Evolutionary conservation across 2,113 vertebrate species (phyloP), one percentile per base, ranked within the genome.

Genomic region (Bagarius yarrelli): DNA sequence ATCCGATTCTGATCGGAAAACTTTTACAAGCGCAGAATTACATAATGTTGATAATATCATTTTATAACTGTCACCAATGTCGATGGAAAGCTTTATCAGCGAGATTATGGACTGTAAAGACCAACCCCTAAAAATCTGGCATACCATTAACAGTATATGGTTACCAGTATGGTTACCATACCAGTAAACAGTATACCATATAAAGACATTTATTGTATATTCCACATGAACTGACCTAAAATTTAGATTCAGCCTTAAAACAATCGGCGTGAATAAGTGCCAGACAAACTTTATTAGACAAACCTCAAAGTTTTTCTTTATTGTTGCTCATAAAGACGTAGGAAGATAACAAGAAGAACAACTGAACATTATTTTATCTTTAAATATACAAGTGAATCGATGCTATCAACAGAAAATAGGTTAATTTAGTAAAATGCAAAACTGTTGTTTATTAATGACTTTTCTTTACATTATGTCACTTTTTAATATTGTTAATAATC

Each of bases 281-380:
- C 5, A 47, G 44, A 47, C 44, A 47, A 47, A 47, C 44, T 11
- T 47, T 11, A 11, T 8, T 11, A 9, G 44, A 40, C 36, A 4
- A 4, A 40, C 36, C 36, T 40, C 36, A 40, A 3, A 40, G 44
- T 9, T 47, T 47, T 30, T n/a, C n/a, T 57, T 79, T 79, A 79
- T 30, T 70, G 78, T 8, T 47, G 63, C 32, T 70, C 19, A 70
- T 70, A 79, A 79, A 79, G 52, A 79, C 59, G 52, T 70, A 79
- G 78, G 70, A 34, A 59, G 66, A 79, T 79, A 70, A 47, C 9
- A 11, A 47, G 44, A 47, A 47, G 18, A 47, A 8, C 66, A 13
- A 70, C 16, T 79, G 59, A 79, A 57, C 53, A 30, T 5, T 79
- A 19, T 56, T 34, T 21, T 27, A 18, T 56, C 57, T 60, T 25